Conservation (phyloP, 1,140 invertebrate genomes). For the Eupristina koningsbergeri region DNA sequence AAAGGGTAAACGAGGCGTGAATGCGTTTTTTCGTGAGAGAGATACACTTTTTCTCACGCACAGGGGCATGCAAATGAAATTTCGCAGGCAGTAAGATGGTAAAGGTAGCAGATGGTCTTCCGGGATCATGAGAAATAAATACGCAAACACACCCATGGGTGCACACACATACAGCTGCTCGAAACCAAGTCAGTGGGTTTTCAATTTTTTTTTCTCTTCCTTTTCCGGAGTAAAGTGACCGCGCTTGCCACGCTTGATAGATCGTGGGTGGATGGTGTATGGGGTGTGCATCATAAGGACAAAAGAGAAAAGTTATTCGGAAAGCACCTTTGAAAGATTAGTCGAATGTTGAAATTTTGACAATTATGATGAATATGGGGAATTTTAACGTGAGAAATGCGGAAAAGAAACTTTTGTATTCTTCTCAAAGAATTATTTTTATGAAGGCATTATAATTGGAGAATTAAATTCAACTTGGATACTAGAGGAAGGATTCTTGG, state of each 20-base stretch:
- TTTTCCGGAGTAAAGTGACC: conserved; percentile 12
- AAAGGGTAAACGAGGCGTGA: conserved; percentile 4
- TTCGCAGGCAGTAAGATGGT: background rate
- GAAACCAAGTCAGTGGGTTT: conserved; percentile 6
- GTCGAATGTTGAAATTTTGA: background rate
- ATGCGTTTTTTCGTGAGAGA: conserved; percentile 16
- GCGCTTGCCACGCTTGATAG: conserved; percentile 35
- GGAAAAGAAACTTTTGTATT: background rate
- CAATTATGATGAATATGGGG: background rate
- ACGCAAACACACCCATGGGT: background rate
- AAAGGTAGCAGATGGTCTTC: conserved; percentile 42
- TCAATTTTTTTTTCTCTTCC: conserved; percentile 30
- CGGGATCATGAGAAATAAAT: conserved; percentile 34
- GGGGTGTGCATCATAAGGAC: conserved; percentile 24
- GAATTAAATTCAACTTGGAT: background rate
- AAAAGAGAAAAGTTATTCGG: conserved; percentile 35
- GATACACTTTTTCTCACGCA: conserved; percentile 34
- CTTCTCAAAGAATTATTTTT: background rate
- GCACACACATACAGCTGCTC: background rate
- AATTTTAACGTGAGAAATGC: conserved; percentile 5
- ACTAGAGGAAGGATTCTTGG: background rate
- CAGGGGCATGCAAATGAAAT: conserved; percentile 31
- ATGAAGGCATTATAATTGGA: background rate
- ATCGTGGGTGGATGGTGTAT: conserved; percentile 52
- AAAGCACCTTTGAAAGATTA: conserved; percentile 4